Percentiles rank a stretch among this genome's conserved stretches.
These are phyloP conservation scores for Panagrolaimus sp. DNA, from an alignment of 1,140 invertebrate species.

Conservation along the genomic window DNA sequence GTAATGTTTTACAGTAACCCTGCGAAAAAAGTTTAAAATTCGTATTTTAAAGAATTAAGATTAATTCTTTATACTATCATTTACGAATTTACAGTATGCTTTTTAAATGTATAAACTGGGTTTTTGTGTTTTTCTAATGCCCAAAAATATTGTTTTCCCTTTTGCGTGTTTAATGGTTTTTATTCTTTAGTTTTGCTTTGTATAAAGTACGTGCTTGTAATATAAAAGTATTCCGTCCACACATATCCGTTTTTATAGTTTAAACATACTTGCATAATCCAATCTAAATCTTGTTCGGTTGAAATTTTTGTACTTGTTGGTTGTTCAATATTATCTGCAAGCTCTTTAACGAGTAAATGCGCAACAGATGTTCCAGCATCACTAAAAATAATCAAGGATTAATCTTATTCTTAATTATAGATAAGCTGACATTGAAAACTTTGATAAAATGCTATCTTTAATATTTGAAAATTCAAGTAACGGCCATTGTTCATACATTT, in stretches of 20 bases:
- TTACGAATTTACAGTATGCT: too few relatives aligned
- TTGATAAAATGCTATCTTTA: neutral
- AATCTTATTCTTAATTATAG: too few relatives aligned
- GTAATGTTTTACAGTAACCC: constrained; percentile 8
- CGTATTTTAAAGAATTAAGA: too few relatives aligned
- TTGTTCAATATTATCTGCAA: constrained; percentile 44
- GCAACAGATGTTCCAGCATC: constrained; percentile 40
- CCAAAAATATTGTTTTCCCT: too few relatives aligned
- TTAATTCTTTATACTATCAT: too few relatives aligned
- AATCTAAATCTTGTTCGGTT: constrained; percentile 38
- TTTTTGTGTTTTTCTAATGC: too few relatives aligned
- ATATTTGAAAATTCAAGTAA: constrained; percentile 3
- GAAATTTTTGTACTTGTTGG: constrained; percentile 14
- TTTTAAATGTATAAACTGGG: too few relatives aligned
- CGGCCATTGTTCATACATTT: constrained; percentile 7
- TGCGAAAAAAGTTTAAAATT: too few relatives aligned
- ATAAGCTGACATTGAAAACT: neutral
- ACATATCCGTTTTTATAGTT: neutral
- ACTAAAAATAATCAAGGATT: neutral
- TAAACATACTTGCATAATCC: constrained; percentile 44
- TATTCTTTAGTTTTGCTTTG: too few relatives aligned
- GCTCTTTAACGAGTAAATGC: constrained; percentile 35
- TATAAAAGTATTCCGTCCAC: too few relatives aligned
- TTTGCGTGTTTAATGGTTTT: too few relatives aligned
- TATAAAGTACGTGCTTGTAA: too few relatives aligned